Base-by-base conservation (phyloP, 1,140 invertebrate genomes). In the Laodelphax striatellus region DNA sequence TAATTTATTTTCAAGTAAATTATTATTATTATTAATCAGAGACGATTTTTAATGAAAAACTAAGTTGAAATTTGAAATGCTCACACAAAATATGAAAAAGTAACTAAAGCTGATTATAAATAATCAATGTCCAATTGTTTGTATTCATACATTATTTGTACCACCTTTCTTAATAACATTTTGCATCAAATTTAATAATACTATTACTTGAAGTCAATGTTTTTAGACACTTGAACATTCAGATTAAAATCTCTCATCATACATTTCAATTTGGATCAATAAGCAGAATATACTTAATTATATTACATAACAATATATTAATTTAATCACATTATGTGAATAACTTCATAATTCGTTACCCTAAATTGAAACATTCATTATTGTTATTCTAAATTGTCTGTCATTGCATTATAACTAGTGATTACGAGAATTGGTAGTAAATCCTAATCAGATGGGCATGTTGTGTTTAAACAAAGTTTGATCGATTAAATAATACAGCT, bases 401-500 rank as follows among this genome's bases (percentile, higher is more conserved):
- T 50, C 3, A 50, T 50, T 50, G 46, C 46, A 50, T 38, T 19
- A 50, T 50, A 50, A 50, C 46, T 50, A 50, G 46, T 50, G 46
- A 50, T 50, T 19, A 19, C 16, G 46, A 50, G 21, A 22, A 50
- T 50, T 38, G 34, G 34, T 38, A 38, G 21, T 10, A 19, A 50
- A 19, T 19, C 21, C 21, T 50, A 50, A 17, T 50, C 16, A 19
- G 46, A 17, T 50, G 46, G 46, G 46, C 46, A 50, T 50, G 6
- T 50, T 50, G 46, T 50, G 46, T 19, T 28, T 50, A 50, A 50
- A 50, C 46, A 19, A 17, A 50, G 21, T 50, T 8, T 61, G 59
- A 28, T 28, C 24, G 24, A 64, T 58, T 24, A 64, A 61, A 64
- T 46, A 58, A 61, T 61, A 62, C 55, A 62, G 61, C 58, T 64